Evolutionary conservation across 2,888 invertebrate species (phyloP).

Genomic region (Stenchaetothrips biformis): DNA sequence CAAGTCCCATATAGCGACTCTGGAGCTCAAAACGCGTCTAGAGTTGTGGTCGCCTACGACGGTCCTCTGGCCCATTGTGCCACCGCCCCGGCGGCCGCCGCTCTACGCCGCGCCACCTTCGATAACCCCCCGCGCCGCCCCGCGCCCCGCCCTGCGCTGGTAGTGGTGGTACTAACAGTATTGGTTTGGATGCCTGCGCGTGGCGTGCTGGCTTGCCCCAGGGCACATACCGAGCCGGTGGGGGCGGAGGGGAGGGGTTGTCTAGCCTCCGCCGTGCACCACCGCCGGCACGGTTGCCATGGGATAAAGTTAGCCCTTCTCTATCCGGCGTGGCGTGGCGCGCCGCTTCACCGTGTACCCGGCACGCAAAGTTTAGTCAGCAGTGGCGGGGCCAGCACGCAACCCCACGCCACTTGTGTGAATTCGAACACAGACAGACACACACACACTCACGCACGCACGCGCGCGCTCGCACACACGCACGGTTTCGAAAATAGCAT

Average conservation of each 20-base stretch:
- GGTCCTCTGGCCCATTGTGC: too few species aligned
- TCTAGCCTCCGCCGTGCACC: conserved; percentile 17
- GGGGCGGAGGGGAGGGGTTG: neutral
- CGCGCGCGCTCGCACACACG: too few species aligned
- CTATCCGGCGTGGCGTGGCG: neutral
- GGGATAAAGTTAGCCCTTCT: conserved; percentile 23
- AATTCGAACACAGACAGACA: too few species aligned
- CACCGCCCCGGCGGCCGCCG: neutral
- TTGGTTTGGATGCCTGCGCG: conserved; percentile 22
- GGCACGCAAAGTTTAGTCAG: conserved; percentile 15
- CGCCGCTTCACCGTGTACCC: neutral
- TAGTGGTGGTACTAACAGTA: conserved; percentile 12
- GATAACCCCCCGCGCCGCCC: too few species aligned
- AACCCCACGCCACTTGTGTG: neutral
- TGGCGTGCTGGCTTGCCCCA: neutral
- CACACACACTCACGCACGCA: too few species aligned
- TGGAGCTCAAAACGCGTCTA: too few species aligned
- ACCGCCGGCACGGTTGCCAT: neutral
- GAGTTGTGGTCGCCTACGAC: too few species aligned
- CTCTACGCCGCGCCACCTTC: neutral
- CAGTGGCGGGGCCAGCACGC: neutral
- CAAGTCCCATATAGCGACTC: too few species aligned
- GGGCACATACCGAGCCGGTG: neutral
- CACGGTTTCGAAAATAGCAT: too few species aligned
- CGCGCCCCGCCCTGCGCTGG: too few species aligned